Evolutionary conservation across 2,888 invertebrate genomes (phyloP).

Genomic region (Cosmia trapezina): DNA sequence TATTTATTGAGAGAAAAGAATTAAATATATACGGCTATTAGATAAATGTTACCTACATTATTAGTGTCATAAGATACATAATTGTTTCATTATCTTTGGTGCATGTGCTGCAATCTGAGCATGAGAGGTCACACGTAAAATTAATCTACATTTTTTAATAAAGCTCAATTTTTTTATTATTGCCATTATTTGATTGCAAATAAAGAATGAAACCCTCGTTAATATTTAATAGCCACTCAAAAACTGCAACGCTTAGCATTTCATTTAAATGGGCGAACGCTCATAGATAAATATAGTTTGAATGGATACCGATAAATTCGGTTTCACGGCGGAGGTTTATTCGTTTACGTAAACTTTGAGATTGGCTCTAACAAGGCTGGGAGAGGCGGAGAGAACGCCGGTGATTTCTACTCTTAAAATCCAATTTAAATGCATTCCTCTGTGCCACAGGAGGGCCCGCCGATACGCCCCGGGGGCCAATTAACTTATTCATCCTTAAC

Average conservation of each 20-base stretch:
- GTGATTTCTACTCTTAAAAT: constrained; percentile 91
- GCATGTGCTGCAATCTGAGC: neutral
- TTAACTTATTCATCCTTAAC: constrained; percentile 91
- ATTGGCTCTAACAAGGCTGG: constrained; percentile 89
- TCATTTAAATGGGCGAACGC: constrained; percentile 55
- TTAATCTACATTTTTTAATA: neutral
- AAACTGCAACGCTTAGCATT: constrained; percentile 52
- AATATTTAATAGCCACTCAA: constrained; percentile 40
- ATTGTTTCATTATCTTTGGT: neutral
- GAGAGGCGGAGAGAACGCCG: constrained; percentile 84
- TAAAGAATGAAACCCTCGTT: constrained; percentile 25
- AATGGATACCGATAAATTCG: constrained; percentile 86
- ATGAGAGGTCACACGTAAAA: neutral
- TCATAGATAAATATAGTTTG: constrained; percentile 70
- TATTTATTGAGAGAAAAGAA: no score
- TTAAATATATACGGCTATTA: neutral
- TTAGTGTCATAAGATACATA: neutral
- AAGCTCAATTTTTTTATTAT: neutral
- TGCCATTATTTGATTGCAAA: constrained; percentile 19
- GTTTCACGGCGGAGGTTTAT: constrained; percentile 86
- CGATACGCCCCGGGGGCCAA: constrained; percentile 89
- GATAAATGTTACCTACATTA: neutral
- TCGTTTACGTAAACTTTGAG: constrained; percentile 90
- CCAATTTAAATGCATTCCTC: constrained; percentile 91
- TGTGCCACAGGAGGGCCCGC: constrained; percentile 88